A percentile compares a stretch with the other conserved stretches of the same genome.
These are phyloP conservation scores for Eupelmus urozonus DNA, from an alignment of 2,888 invertebrate species.

Conservation along the genomic window DNA sequence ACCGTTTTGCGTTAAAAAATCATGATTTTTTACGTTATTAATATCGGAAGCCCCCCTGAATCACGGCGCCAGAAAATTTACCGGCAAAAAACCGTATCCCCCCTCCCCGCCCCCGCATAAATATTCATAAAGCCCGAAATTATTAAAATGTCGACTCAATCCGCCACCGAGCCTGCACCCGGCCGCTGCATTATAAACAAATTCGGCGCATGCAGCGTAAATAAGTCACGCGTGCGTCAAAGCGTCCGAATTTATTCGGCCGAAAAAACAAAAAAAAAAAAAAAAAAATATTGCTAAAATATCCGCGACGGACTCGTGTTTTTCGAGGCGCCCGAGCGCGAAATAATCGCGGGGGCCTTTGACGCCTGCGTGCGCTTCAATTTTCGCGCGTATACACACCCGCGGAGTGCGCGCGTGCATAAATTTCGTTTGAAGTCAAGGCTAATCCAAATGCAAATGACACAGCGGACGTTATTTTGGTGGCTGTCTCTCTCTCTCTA, in stretches of 20 bases:
- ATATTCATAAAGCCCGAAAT: neutral
- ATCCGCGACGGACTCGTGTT: neutral
- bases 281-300: neutral
- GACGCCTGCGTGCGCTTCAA: neutral
- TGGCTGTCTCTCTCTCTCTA: neutral
- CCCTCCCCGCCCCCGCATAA: too few species aligned
- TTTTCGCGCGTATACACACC: slow-evolving; percentile 8
- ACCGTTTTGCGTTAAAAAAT: too few species aligned
- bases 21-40: too few species aligned
- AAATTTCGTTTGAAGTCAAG: slow-evolving; percentile 56
- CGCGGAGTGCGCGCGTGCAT: slow-evolving; percentile 32
- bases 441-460: slow-evolving; percentile 57
- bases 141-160: neutral
- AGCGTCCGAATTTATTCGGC: neutral
- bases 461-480: slow-evolving; percentile 48
- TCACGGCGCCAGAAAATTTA: too few species aligned
- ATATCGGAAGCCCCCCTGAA: too few species aligned
- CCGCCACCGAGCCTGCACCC: neutral
- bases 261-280: too few species aligned
- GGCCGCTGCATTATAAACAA: neutral
- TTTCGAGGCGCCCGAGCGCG: neutral
- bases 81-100: too few species aligned
- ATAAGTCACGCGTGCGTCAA: slow-evolving; percentile 25
- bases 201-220: neutral
- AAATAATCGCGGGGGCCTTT: slow-evolving; percentile 29